These are phyloP conservation scores for Umimayanthus kanabou DNA, from an alignment of 92 coral and sea anemone genomes.

Conservation along the genomic window DNA sequence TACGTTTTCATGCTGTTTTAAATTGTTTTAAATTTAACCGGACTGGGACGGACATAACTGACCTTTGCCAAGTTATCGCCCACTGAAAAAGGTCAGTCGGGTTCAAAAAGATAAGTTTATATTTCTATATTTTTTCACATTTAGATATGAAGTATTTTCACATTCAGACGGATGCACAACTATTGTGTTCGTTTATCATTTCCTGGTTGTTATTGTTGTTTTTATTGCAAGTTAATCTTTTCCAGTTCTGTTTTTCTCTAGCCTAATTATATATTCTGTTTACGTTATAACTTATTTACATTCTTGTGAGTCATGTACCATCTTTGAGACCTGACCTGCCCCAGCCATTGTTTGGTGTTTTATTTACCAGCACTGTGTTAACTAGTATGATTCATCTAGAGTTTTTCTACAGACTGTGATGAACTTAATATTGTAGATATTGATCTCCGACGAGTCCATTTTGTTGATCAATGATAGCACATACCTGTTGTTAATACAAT, in stretches of 20 bases:
- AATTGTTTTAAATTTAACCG: too few species aligned
- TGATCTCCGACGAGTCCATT: neutral
- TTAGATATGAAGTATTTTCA: neutral
- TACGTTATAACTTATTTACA: neutral
- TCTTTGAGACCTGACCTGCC: neutral
- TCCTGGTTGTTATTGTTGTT: neutral
- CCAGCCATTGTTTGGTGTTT: neutral
- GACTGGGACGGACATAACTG: neutral
- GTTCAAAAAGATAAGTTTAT: too few species aligned
- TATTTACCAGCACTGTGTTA: neutral
- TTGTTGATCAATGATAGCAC: neutral
- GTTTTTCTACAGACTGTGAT: too few species aligned
- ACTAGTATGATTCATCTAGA: too few species aligned
- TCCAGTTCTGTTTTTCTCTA: neutral
- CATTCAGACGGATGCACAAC: neutral
- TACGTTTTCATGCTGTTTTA: too few species aligned
- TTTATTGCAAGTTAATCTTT: neutral
- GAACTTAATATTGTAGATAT: too few species aligned
- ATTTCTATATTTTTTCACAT: too few species aligned
- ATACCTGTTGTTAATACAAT: neutral
- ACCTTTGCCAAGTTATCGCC: neutral
- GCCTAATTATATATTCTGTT: slow-evolving; percentile 13
- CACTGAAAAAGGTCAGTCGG: neutral
- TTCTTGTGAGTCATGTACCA: neutral
- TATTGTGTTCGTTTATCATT: neutral